phyloP scores from a whole-genome alignment of 2,113 vertebrate genomes.

The Uria aalge region DNA sequence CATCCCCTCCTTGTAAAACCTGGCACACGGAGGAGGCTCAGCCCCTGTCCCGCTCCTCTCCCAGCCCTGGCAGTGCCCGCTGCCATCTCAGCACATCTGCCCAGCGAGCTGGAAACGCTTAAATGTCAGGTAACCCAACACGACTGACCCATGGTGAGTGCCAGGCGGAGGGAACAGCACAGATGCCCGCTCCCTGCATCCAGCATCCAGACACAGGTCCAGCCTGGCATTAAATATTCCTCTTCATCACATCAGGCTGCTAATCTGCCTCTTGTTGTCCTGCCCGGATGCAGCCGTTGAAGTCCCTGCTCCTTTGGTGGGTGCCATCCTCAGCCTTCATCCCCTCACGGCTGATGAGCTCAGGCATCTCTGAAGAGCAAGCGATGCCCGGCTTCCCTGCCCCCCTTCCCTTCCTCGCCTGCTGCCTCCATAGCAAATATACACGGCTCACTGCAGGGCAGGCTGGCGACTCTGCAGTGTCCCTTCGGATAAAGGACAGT shows the following conservation, averaged over 20 bases:
- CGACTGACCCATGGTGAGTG: not conserved
- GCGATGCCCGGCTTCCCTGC: not conserved
- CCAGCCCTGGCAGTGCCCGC: not conserved
- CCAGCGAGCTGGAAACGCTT: not conserved
- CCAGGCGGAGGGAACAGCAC: not conserved
- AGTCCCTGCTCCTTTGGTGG: not conserved
- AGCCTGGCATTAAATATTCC: not conserved
- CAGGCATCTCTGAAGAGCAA: not conserved
- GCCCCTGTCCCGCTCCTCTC: not conserved
- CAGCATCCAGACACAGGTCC: not conserved
- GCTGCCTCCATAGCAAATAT: not conserved
- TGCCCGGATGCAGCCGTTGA: not conserved
- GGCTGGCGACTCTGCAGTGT: constrained; percentile 13
- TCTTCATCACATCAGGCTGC: not conserved
- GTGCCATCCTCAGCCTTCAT: not conserved
- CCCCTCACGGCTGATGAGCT: not conserved
- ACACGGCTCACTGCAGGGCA: not conserved
- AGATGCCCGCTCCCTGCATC: not conserved
- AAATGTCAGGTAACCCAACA: not conserved
- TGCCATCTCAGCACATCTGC: not conserved
- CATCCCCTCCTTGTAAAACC: not conserved
- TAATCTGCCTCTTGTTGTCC: not conserved
- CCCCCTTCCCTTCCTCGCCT: not conserved
- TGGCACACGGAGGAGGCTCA: not conserved
- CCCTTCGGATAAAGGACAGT: constrained; percentile 10